Evolutionary conservation across 92 coral and sea anemone species (phyloP).

Genomic region (Porites rus): DNA sequence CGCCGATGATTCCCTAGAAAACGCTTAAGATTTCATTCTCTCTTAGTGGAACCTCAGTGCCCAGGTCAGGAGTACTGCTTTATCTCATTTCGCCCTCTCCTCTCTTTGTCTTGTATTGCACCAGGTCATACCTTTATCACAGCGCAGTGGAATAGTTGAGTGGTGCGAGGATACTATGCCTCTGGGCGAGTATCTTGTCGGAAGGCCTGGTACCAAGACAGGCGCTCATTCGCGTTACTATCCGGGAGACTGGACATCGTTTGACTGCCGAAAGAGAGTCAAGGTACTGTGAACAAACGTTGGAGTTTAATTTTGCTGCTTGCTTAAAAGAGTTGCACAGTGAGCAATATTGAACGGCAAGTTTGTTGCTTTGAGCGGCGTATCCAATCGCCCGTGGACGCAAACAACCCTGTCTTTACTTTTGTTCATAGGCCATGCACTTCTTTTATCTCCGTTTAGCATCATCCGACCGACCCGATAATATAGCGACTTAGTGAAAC

Average conservation of each 20-base stretch:
- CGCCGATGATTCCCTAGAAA: too few species aligned
- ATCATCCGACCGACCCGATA: too few species aligned
- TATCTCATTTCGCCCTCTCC: not conserved
- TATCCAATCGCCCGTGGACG: too few species aligned
- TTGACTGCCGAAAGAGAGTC: constrained; percentile 87
- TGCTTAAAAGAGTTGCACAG: too few species aligned
- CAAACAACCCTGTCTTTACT: too few species aligned
- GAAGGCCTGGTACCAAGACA: constrained; percentile 71
- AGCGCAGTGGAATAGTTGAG: constrained; percentile 97
- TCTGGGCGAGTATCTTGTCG: constrained; percentile 93
- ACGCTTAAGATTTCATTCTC: too few species aligned
- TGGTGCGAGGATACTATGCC: constrained; percentile 99
- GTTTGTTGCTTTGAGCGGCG: too few species aligned
- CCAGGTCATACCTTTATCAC: constrained; percentile 95
- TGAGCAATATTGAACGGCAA: too few species aligned
- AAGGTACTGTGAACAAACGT: constrained; percentile 42
- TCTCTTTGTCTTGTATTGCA: not conserved
- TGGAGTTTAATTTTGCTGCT: too few species aligned
- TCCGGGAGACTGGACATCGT: constrained; percentile 90
- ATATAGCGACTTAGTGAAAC: too few species aligned
- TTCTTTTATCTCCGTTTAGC: too few species aligned
- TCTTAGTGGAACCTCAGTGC: not conserved
- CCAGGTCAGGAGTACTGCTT: not conserved
- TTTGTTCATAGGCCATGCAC: too few species aligned
- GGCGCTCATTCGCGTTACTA: constrained; percentile 96